Evolutionary conservation across 2,888 invertebrate species (phyloP), one percentile per base, ranked within the genome.

Genomic region (Cheilosia impressa): DNA sequence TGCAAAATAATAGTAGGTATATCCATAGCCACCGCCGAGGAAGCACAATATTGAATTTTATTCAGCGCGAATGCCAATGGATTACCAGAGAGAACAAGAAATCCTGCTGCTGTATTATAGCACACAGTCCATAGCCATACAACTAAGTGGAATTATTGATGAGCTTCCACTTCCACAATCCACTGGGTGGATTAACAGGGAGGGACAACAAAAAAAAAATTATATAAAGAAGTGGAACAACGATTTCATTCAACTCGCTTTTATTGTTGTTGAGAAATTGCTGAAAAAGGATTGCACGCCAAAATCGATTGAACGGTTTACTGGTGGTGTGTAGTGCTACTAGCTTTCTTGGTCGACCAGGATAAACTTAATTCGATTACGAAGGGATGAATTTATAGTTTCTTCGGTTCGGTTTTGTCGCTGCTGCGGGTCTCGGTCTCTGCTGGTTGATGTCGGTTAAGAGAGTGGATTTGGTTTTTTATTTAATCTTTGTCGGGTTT

Each of bases 121-220:
- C 55, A 27, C 27, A 27, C 7, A 19, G 15, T 10, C 34, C 65
- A 31, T 38, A 60, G 57, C 50, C 53, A 53, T 69, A 22, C 15
- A 17, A 72, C 68, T 45, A 43, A 82, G 71, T 55, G 69, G 79
- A 84, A 84, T 84, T 80, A 84, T 79, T 79, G 84, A 80, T 79
- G 80, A 79, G 75, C 55, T 68, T 63, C 47, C 31, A n/a, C 45
- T 31, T 31, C 31, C 31, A 31, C 31, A 22, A 22, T 17, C 17
- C 27, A 22, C 47, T 38, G 27, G 47, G 52, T 34, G 45, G 57
- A 38, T 27, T 66, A 55, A 3, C 15, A 65, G 4, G 34, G 52
- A 6, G 24, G 60, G 0, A 52, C 1, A 19, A 19, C 1, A 19
- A 2, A 15, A 60, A 43, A 66, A 31, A 50, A 27, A 31, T 2